Conservation (phyloP, 2,888 invertebrate species). For the Torymus tubicola region DNA sequence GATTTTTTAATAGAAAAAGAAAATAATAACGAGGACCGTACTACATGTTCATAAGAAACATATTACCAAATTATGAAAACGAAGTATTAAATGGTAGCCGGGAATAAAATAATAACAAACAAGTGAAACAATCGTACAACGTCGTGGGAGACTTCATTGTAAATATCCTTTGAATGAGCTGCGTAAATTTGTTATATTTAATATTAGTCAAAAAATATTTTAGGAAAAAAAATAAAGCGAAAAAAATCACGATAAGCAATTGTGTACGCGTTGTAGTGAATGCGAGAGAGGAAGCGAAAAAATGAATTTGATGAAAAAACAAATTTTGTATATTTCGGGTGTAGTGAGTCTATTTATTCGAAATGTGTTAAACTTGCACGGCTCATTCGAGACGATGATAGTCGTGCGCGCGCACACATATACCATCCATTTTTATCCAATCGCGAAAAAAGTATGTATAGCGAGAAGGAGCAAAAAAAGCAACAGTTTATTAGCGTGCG, state of each 20-base stretch:
- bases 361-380: conserved; percentile 31
- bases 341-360: conserved; percentile 19
- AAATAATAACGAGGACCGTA: neutral
- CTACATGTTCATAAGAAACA: conserved; percentile 45
- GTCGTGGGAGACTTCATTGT: conserved; percentile 41
- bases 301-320: neutral
- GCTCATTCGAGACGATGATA: conserved; percentile 39
- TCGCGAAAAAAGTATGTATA: conserved; percentile 5
- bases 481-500: conserved; percentile 23
- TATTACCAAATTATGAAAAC: conserved; percentile 11
- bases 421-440: neutral
- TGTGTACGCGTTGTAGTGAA: neutral
- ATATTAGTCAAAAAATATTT: conserved; percentile 46
- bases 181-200: conserved; percentile 54
- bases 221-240: conserved; percentile 8
- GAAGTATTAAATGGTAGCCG: conserved; percentile 30
- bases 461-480: neutral
- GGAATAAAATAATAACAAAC: conserved; percentile 6
- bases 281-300: neutral
- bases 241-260: conserved; percentile 37
- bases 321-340: conserved; percentile 38
- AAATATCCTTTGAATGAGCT: conserved; percentile 49
- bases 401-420: neutral
- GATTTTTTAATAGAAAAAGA: conserved; percentile 29
- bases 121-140: conserved; percentile 21